phyloP scores from a whole-genome alignment of 1,140 invertebrate species.

The Drosophila bipectinata region DNA sequence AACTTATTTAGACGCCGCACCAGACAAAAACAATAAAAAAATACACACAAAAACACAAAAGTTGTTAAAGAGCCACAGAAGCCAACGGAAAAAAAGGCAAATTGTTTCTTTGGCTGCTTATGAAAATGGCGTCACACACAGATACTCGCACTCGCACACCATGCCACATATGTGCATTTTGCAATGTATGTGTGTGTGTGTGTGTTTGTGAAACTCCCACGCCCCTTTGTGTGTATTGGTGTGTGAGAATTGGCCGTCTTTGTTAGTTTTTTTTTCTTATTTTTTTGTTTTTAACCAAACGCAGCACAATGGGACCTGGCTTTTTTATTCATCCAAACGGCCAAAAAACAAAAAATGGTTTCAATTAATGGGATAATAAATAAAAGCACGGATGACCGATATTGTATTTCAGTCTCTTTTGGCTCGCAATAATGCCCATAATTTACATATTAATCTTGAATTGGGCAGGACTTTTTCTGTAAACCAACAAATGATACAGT shows the following conservation, averaged over 20 bases:
- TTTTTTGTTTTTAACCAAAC: constrained; percentile 12
- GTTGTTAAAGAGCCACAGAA: constrained; percentile 29
- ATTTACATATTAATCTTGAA: constrained; percentile 6
- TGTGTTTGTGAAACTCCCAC: constrained; percentile 22
- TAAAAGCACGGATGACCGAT: constrained; percentile 32
- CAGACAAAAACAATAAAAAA: constrained; percentile 43
- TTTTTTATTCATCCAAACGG: constrained; percentile 21
- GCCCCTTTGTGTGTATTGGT: constrained; percentile 10
- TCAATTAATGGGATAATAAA: constrained; percentile 42
- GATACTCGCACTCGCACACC: constrained; percentile 22
- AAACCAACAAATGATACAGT: background rate
- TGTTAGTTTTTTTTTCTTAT: constrained; percentile 31
- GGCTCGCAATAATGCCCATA: constrained; percentile 2
- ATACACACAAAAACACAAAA: constrained; percentile 25
- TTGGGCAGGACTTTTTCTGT: background rate
- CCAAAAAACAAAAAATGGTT: constrained; percentile 19
- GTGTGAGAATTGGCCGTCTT: constrained; percentile 41
- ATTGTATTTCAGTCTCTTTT: constrained; percentile 15
- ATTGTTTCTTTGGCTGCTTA: constrained; percentile 72
- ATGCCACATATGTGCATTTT: constrained; percentile 17
- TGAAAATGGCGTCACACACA: constrained; percentile 78
- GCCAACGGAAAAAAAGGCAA: constrained; percentile 42
- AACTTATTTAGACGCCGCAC: constrained; percentile 78
- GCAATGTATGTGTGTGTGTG: constrained; percentile 3
- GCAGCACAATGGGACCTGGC: constrained; percentile 38